These are phyloP conservation scores for Psittacula echo DNA, from an alignment of 2,797 vertebrate genomes.

Conservation along the genomic window DNA sequence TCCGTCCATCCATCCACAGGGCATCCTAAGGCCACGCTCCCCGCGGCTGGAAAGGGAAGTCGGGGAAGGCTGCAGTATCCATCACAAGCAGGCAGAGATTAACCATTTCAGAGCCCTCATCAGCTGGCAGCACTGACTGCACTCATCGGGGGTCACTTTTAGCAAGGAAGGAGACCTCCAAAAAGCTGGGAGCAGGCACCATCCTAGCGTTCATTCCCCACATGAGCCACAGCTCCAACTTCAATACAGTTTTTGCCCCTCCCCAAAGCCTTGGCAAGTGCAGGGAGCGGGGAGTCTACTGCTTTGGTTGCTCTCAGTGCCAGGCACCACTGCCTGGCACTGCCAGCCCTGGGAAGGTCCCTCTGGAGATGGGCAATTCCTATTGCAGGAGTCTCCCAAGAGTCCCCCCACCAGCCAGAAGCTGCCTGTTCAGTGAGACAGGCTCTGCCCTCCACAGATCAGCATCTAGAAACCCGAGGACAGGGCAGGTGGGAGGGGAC, in stretches of 20 bases:
- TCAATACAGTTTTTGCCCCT: background rate
- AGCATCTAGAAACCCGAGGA: background rate
- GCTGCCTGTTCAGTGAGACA: rapidly evolving
- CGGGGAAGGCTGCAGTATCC: background rate
- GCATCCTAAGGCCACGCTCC: background rate
- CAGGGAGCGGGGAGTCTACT: background rate
- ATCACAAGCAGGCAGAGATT: background rate
- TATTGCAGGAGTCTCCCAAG: background rate
- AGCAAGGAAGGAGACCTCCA: background rate
- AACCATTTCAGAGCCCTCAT: background rate
- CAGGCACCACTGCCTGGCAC: background rate
- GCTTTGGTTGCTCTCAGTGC: background rate
- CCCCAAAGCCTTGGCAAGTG: background rate
- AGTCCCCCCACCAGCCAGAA: background rate
- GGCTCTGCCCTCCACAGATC: background rate
- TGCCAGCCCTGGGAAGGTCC: background rate
- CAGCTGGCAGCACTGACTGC: background rate
- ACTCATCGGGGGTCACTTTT: background rate
- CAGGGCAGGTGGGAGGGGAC: background rate
- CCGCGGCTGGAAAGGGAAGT: background rate
- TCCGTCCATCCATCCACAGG: rapidly evolving
- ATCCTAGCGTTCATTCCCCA: rapidly evolving
- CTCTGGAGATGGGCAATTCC: background rate
- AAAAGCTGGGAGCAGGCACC: background rate
- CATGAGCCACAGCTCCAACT: background rate